Base-by-base conservation (phyloP, 2,797 vertebrate species). In the Crenichthys baileyi region DNA sequence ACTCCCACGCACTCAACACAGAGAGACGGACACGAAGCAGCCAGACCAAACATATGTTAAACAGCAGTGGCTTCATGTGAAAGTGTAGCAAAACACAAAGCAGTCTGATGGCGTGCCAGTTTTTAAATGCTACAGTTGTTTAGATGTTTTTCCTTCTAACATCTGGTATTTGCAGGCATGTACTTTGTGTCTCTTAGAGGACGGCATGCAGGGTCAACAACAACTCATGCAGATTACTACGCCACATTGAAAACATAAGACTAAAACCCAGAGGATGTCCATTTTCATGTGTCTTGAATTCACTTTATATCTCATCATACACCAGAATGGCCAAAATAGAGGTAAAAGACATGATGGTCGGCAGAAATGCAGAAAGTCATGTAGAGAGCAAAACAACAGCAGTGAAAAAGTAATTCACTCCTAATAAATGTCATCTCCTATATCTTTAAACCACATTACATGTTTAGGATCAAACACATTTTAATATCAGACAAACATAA, bases 41-140 rank as follows among this genome's bases (percentile, higher is more conserved):
- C 82, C 87, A 88, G 82, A 85, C 82, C 81, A 88, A 89, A 91
- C 89, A 90, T 72, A 86, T 80, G 83, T 84, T 83, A 82, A 83
- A 58, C 36, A 68, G 77, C 78, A 65, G 83, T 75, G 63, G 80
- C 73, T 48, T 75, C 48, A 26, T 22, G 79, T 31, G 77, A 75
- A 81, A 87, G 76, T 78, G 78, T 51, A 87, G 82, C 78, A 83
- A 81, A 91, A 89, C 85, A 85, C 73, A 63, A 72, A 76, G 81
- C 0, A 72, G 73, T 84, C 75, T 78, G 75, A 83, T 80, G 82
- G 82, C 53, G 77, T 48, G 77, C 63, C 77, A 78, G 29, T 83
- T 87, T 36, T 68, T 53, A 61, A 79, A 75, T 16, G 77, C 88
- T 79, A 74, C 31, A 83, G 81, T 78, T 88, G 82, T 87, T 87